A percentile compares a stretch with the other conserved stretches of the same genome.
phyloP scores from a whole-genome alignment of 2,888 invertebrate genomes.

The Omphaloscelis lunosa region DNA sequence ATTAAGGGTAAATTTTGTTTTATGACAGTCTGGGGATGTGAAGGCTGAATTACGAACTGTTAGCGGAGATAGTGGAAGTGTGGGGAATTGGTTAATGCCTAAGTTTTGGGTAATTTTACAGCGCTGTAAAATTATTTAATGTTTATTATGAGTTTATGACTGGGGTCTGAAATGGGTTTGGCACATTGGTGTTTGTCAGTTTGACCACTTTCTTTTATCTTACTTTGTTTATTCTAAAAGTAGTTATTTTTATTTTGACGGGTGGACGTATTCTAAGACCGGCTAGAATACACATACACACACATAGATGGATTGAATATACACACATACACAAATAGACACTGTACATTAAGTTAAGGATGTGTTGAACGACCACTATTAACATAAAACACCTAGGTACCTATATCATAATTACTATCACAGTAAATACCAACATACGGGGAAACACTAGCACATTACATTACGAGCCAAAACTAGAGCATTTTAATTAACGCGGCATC shows the following conservation, averaged over 20 bases:
- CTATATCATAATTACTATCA: background rate
- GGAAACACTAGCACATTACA: slow-evolving; percentile 29
- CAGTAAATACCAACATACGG: background rate
- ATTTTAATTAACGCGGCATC: slow-evolving; percentile 60
- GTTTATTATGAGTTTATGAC: slow-evolving; percentile 34
- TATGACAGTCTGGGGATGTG: slow-evolving; percentile 63
- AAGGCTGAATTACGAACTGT: slow-evolving; percentile 56
- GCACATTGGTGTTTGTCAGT: background rate
- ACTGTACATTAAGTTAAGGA: no score
- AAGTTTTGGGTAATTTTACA: slow-evolving; percentile 57
- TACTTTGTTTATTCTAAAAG: background rate
- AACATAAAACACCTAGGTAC: background rate
- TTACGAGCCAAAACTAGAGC: slow-evolving; percentile 44
- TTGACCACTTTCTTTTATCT: background rate
- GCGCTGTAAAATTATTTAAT: slow-evolving; percentile 53
- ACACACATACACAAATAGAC: background rate
- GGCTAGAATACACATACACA: no score
- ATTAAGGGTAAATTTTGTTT: slow-evolving; percentile 66
- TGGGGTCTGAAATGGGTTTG: slow-evolving; percentile 6
- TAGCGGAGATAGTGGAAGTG: slow-evolving; percentile 55
- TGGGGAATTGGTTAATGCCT: slow-evolving; percentile 50
- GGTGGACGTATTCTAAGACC: no score
- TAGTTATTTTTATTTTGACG: background rate
- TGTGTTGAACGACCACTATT: background rate
- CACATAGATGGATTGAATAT: background rate